These are phyloP conservation scores for Pollenia griseotomentosa DNA, from an alignment of 2,888 invertebrate genomes.

Conservation along the genomic window DNA sequence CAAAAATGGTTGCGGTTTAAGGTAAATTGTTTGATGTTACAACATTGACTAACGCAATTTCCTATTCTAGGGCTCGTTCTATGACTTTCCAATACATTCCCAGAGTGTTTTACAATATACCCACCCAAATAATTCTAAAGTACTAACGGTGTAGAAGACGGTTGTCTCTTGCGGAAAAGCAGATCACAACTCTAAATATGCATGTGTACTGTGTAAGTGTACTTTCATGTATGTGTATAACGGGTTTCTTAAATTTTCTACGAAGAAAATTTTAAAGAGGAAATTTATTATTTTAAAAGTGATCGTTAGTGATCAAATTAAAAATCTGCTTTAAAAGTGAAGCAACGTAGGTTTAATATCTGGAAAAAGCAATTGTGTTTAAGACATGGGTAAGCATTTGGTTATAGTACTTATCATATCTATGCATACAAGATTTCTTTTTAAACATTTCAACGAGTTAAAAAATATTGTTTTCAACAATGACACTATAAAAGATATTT, in stretches of 20 bases:
- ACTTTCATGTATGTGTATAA: conserved; percentile 25
- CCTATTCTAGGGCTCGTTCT: conserved; percentile 75
- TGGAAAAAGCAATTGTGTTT: conserved; percentile 30
- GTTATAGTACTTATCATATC: conserved; percentile 17
- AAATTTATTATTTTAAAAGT: conserved; percentile 19
- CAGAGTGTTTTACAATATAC: conserved; percentile 53
- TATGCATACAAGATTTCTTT: conserved; percentile 11
- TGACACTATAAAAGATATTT: background rate
- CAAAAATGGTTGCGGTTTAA: conserved; percentile 43
- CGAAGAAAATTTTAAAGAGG: background rate
- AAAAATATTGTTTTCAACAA: background rate
- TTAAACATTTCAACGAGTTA: background rate
- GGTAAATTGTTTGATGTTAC: conserved; percentile 70
- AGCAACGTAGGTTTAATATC: conserved; percentile 21
- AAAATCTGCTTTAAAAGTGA: background rate
- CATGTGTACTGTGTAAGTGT: conserved; percentile 63
- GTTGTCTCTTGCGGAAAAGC: conserved; percentile 50
- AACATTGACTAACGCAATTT: conserved; percentile 74
- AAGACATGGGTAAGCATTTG: conserved; percentile 56
- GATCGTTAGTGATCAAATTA: conserved; percentile 1
- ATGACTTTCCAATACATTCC: conserved; percentile 69
- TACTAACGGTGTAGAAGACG: conserved; percentile 44
- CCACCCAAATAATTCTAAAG: conserved; percentile 46
- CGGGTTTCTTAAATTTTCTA: conserved; percentile 39
- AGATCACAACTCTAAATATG: conserved; percentile 47